A percentile compares a stretch with the other conserved stretches of the same genome.
phyloP scores from a whole-genome alignment of 2,113 vertebrate species.

The Nothobranchius kuhntae region DNA sequence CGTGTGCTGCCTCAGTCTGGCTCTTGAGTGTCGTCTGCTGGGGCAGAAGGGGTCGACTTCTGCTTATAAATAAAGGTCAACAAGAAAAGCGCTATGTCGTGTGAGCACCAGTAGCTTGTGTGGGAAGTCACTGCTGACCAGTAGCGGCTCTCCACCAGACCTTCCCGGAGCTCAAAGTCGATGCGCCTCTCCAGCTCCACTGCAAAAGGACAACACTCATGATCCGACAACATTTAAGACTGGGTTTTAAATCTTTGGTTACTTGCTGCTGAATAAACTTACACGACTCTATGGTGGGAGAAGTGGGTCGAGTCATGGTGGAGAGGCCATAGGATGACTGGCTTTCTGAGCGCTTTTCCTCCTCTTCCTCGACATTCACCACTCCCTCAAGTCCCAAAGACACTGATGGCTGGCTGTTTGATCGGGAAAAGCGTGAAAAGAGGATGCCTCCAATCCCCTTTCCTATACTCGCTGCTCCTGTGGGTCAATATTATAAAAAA shows the following conservation, averaged over 20 bases:
- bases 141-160: conserved; percentile 95
- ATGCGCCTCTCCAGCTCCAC: conserved; percentile 96
- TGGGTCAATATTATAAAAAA: background rate
- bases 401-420: conserved; percentile 79
- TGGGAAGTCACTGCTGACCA: conserved; percentile 98
- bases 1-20: conserved; percentile 62
- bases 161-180: conserved; percentile 96
- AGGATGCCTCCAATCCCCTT: conserved; percentile 97
- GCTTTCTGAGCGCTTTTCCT: conserved; percentile 80
- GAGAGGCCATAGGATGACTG: conserved; percentile 71
- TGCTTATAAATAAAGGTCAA: conserved; percentile 94
- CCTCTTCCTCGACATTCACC: conserved; percentile 84
- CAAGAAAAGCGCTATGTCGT: conserved; percentile 95
- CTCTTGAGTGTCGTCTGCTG: conserved; percentile 54
- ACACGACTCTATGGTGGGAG: conserved; percentile 85
- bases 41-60: conserved; percentile 60
- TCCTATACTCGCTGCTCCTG: conserved; percentile 95
- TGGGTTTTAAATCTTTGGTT: background rate
- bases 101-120: conserved; percentile 96
- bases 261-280: conserved; percentile 46
- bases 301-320: conserved; percentile 81
- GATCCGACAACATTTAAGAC: background rate
- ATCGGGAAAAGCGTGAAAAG: conserved; percentile 92
- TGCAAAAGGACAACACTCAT: conserved; percentile 52
- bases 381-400: conserved; percentile 73